Percentiles rank a stretch among this genome's conserved stretches.
phyloP scores from a whole-genome alignment of 2,888 invertebrate species.

The Crematogaster levior region DNA sequence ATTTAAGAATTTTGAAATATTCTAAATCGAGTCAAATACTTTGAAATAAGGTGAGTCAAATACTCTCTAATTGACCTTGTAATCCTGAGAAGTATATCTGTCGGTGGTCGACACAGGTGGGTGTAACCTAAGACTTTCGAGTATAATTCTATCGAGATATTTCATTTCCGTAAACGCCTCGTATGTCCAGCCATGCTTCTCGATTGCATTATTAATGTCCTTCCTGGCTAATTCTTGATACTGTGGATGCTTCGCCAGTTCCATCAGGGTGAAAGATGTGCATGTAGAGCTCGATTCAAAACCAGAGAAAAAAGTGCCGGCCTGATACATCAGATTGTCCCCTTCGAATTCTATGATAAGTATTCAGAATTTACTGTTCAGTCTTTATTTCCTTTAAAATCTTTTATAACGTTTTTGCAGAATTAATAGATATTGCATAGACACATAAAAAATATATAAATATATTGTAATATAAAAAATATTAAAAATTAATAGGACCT shows the following conservation, averaged over 20 bases:
- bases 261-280: conserved; percentile 79
- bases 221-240: conserved; percentile 76
- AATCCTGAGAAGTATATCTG: conserved; percentile 77
- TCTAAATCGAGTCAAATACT: neutral
- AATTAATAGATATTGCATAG: neutral
- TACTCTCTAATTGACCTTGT: conserved; percentile 73
- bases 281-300: conserved; percentile 81
- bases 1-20: neutral
- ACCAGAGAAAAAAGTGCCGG: conserved; percentile 83
- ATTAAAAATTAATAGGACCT: neutral
- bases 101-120: conserved; percentile 82
- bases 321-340: conserved; percentile 80
- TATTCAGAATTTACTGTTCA: neutral
- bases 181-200: conserved; percentile 78
- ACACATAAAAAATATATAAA: no score
- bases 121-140: conserved; percentile 80
- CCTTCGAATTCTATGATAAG: conserved; percentile 79
- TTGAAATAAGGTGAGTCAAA: neutral
- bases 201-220: conserved; percentile 76
- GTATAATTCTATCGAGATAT: conserved; percentile 78
- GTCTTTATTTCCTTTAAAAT: neutral
- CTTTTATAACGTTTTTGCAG: neutral
- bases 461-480: no score
- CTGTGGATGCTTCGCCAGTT: conserved; percentile 76
- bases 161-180: conserved; percentile 82